Evolutionary conservation across 2,888 invertebrate genomes (phyloP).

Genomic region (Andrena chrysosceles): DNA sequence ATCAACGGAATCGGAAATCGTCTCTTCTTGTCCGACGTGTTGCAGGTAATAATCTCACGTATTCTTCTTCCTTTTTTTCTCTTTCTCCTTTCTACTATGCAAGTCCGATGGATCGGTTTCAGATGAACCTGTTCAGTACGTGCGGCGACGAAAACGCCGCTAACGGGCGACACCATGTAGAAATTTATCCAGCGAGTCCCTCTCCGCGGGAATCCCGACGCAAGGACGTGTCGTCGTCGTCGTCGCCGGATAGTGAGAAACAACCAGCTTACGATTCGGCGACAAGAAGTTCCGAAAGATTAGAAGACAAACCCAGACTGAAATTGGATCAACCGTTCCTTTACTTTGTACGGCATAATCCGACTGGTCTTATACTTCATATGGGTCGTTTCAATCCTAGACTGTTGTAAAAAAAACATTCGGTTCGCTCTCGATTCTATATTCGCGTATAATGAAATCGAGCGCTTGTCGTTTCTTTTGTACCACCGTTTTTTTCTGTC

Average conservation of each 20-base stretch:
- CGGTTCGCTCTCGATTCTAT: background rate
- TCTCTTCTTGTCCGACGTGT: conserved; percentile 93
- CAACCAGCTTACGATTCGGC: background rate
- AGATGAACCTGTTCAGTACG: conserved; percentile 92
- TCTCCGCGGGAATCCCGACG: background rate
- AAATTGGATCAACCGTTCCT: conserved; percentile 95
- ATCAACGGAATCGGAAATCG: conserved; percentile 93
- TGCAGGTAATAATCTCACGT: conserved; percentile 86
- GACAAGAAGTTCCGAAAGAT: conserved; percentile 72
- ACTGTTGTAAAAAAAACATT: conserved; percentile 40
- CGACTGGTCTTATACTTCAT: conserved; percentile 95
- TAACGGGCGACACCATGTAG: conserved; percentile 91
- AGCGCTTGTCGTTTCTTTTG: background rate
- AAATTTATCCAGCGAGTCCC: conserved; percentile 92
- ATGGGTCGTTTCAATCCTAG: conserved; percentile 95
- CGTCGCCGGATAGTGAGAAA: background rate
- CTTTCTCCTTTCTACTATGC: too few species aligned
- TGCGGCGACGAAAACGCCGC: conserved; percentile 91
- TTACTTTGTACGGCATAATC: conserved; percentile 95
- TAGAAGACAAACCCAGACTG: conserved; percentile 87
- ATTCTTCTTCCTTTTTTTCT: background rate
- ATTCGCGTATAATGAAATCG: background rate
- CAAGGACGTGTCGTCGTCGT: background rate
- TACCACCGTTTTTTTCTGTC: background rate
- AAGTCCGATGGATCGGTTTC: conserved; percentile 30